Evolutionary conservation across 2,888 invertebrate genomes (phyloP), one percentile per base, ranked within the genome.

Genomic region (Athalia rosae): DNA sequence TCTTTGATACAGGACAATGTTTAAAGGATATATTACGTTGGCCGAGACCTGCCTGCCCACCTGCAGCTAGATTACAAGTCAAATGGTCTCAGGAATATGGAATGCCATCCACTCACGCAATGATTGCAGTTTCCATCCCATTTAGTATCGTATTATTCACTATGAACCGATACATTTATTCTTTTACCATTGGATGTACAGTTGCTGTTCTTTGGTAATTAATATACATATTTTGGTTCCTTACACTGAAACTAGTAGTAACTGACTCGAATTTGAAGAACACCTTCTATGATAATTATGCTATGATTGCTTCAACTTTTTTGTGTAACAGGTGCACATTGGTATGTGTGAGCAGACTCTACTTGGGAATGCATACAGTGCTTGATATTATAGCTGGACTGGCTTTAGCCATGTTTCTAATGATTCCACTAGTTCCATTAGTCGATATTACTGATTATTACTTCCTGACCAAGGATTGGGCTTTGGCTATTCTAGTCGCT

Each of bases 71-170:
- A 83, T 90, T 98, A 62, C 97, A 98, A 88, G 93, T 93, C 64
- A 96, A 97, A 90, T 98, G 97, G 96, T 94, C 95, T 1, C 90
- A 96, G 83, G 98, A 98, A 88, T 98, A 97, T 91, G 98, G 98
- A 11, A 97, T 98, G 96, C 98, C 98, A 1, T 98, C 97, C 11
- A 98, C 98, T 0, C 98, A 98, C 90, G 97, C 97, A 6, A 97
- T 97, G 96, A 95, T 97, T 58, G 96, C 95, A 0, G 93, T 96
- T 13, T 95, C 96, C 0, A 95, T 98, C 84, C 98, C 98, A 58
- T 96, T 97, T 89, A 95, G 96, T 0, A 93, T 97, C 74, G 90
- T 97, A 76, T 90, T 96, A 77, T 96, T 95, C 85, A 96, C 97
- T 3, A 93, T 94, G 90, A 93, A 95, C 85, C 91, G 96, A 90